Conservation (phyloP, 2,888 invertebrate species). For the Napeogenes sylphis region DNA sequence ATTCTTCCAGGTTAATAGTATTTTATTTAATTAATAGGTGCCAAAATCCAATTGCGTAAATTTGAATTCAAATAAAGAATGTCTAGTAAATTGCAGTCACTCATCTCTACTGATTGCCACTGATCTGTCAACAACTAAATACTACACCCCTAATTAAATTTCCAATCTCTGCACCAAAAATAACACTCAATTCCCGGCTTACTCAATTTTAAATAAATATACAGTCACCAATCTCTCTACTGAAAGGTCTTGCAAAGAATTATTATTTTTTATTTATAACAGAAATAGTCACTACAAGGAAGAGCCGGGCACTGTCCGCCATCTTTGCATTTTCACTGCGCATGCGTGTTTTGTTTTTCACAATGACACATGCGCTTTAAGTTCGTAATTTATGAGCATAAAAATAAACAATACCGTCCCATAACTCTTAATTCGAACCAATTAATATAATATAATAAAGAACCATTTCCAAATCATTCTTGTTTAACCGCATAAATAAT, state of each 20-base stretch:
- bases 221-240: too few species aligned
- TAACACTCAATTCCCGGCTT: background rate
- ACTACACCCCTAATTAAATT: conserved; percentile 11
- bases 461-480: too few species aligned
- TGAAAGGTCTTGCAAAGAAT: background rate
- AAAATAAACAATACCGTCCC: background rate
- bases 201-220: too few species aligned
- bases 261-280: conserved; percentile 34
- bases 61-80: conserved; percentile 14
- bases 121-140: conserved; percentile 52
- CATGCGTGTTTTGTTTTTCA: conserved; percentile 44
- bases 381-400: conserved; percentile 6
- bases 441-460: too few species aligned
- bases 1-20: too few species aligned
- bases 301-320: conserved; percentile 47
- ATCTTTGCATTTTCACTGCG: conserved; percentile 46
- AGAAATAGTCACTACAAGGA: conserved; percentile 46
- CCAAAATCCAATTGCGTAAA: conserved; percentile 35
- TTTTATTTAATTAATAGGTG: conserved; percentile 23
- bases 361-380: conserved; percentile 50
- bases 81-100: conserved; percentile 36
- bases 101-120: conserved; percentile 49
- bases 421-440: background rate
- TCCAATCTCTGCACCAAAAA: conserved; percentile 11
- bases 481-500: too few species aligned